Conservation (phyloP, 1,140 invertebrate genomes). For the Homarus americanus region DNA sequence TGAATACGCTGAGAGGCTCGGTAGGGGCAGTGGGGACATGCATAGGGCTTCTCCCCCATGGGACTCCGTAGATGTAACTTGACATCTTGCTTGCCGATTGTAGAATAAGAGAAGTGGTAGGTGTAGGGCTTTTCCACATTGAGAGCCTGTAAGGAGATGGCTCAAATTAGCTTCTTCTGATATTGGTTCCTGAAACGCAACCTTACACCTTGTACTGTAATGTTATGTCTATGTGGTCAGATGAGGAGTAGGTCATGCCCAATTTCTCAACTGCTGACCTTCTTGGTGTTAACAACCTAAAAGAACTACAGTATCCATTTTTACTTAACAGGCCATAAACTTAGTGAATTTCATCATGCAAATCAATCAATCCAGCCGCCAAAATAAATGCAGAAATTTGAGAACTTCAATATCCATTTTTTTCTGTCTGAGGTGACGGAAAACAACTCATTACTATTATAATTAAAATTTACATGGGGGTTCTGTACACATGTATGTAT, state of each 20-base stretch:
- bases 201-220: not conserved
- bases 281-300: not conserved
- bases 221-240: not conserved
- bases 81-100: constrained; percentile 34
- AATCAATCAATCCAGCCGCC: not conserved
- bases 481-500: too few relatives aligned
- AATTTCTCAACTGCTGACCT: constrained; percentile 1
- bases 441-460: too few relatives aligned
- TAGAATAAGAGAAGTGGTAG: constrained; percentile 46
- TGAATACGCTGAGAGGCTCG: constrained; percentile 64
- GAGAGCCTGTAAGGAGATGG: constrained; percentile 61
- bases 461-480: too few relatives aligned
- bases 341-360: not conserved
- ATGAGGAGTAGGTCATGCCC: not conserved
- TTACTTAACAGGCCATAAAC: not conserved
- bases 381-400: not conserved
- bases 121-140: constrained; percentile 52
- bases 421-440: too few relatives aligned
- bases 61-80: constrained; percentile 30
- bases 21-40: constrained; percentile 65
- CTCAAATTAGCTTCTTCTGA: constrained; percentile 48
- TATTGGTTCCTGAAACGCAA: constrained; percentile 19
- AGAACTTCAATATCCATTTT: not conserved
- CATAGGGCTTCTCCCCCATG: constrained; percentile 44
- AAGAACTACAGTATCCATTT: not conserved